phyloP scores from a whole-genome alignment of 2,888 invertebrate species.

The Lycocerus yunnanus region DNA sequence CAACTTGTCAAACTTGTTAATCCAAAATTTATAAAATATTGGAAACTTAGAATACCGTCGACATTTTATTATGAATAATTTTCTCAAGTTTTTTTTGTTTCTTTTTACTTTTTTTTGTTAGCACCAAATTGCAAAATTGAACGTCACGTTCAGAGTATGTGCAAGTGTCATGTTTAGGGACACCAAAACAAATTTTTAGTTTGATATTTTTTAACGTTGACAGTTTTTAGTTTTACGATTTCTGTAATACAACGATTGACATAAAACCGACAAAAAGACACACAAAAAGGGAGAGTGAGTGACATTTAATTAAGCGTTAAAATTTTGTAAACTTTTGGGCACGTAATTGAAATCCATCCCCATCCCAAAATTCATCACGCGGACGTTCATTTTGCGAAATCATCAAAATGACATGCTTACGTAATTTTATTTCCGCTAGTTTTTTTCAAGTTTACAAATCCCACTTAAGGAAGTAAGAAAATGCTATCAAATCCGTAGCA shows the following conservation, averaged over 20 bases:
- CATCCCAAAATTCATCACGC: not conserved
- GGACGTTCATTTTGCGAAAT: not conserved
- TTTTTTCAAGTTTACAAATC: not conserved
- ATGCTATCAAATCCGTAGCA: not conserved
- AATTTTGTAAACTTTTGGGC: not conserved
- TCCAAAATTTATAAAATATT: not conserved
- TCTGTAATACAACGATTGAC: not conserved
- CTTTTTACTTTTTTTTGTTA: not conserved
- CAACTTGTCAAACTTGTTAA: not conserved
- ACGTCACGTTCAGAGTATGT: not conserved
- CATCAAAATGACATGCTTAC: not conserved
- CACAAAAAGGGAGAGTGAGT: not conserved
- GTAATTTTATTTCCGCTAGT: not conserved
- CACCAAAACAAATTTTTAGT: not conserved
- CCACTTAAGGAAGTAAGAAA: no score
- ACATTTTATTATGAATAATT: not conserved
- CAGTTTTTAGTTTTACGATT: not conserved
- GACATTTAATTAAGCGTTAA: not conserved
- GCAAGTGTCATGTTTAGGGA: not conserved
- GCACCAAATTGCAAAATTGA: not conserved
- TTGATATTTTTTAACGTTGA: not conserved
- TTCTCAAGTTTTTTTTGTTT: not conserved
- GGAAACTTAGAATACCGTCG: not conserved
- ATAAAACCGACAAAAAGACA: not conserved
- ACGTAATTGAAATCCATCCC: not conserved